Base-by-base conservation (phyloP, 2,113 vertebrate genomes). In the Promerops cafer region DNA sequence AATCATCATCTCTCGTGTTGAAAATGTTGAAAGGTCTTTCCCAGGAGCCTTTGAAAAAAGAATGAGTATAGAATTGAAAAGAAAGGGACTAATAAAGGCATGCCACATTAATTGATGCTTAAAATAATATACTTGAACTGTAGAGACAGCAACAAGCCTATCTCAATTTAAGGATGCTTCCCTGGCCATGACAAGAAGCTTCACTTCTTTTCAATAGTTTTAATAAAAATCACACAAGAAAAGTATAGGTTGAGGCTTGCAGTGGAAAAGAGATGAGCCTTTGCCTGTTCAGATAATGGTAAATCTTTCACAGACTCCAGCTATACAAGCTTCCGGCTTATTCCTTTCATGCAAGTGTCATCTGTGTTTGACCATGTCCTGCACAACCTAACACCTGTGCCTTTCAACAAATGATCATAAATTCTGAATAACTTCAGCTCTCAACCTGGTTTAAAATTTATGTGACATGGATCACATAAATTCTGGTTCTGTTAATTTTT, bases 1-100 rank as follows among this genome's bases (percentile, higher is more conserved):
- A 99, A 8, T 97, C 84, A 0, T 60, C 89, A 9, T 98, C 88
- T 3, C 16, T 14, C 0, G 98, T 99, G 2, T 1, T 2, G 2
- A 24, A 19, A 3, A 5, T 83, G 10, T 97, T 20, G 39, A 99
- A 99, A 47, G 98, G 98, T 14, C 31, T 97, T 91, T 98, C 91
- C 99, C 99, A 99, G 78, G 97, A 92, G 64, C 98, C 99, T 99
- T 54, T 82, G 39, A 87, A 16, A 54, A 66, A 90, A 79, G 57
- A 70, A 57, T 56, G 10, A 75, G 1, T 27, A 42, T 16, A 27
- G 11, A 53, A 35, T 59, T 82, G 6, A 49, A 15, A 28, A 54
- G 39, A 66, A 57, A 60, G 1, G 15, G 3, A 23, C 33, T 54
- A 85, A 31, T 59, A 61, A 50, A 52, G 40, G 9, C 7, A 15